Evolutionary conservation across 2,797 vertebrate genomes (phyloP).

Genomic region (Muscicapa striata): DNA sequence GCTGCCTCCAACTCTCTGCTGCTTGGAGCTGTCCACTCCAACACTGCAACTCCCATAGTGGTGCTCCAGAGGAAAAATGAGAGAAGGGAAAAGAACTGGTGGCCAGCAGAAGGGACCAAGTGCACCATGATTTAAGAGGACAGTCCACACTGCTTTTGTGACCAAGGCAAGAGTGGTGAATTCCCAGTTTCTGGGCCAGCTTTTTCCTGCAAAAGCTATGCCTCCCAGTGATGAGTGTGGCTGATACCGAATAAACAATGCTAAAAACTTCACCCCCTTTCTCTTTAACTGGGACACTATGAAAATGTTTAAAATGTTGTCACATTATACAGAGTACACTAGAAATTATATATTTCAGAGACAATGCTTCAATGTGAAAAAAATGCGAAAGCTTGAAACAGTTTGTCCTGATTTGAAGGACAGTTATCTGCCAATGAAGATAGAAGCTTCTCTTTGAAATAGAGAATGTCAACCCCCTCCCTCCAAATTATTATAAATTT

Average conservation of each 20-base stretch:
- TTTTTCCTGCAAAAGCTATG: neutral
- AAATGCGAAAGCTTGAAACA: neutral
- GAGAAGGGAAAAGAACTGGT: neutral
- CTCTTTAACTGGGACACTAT: neutral
- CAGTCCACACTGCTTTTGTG: neutral
- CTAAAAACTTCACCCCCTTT: neutral
- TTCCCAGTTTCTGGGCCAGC: neutral
- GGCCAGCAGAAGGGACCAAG: neutral
- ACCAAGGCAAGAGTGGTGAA: neutral
- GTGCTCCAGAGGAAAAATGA: accelerated
- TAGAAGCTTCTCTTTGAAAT: too few relatives aligned
- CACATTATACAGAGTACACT: neutral
- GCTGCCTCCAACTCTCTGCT: accelerated
- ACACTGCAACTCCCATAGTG: accelerated
- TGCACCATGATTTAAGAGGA: neutral
- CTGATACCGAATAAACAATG: accelerated
- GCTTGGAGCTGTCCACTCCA: neutral
- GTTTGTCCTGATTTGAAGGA: neutral
- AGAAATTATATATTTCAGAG: neutral
- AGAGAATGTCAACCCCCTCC: too few relatives aligned
- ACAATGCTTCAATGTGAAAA: neutral
- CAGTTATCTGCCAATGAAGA: too few relatives aligned
- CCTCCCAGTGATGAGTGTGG: neutral
- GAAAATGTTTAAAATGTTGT: neutral
- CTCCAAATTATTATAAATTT: too few relatives aligned